Evolutionary conservation across 2,888 invertebrate genomes (phyloP).

Genomic region (Chymomyza amoena): DNA sequence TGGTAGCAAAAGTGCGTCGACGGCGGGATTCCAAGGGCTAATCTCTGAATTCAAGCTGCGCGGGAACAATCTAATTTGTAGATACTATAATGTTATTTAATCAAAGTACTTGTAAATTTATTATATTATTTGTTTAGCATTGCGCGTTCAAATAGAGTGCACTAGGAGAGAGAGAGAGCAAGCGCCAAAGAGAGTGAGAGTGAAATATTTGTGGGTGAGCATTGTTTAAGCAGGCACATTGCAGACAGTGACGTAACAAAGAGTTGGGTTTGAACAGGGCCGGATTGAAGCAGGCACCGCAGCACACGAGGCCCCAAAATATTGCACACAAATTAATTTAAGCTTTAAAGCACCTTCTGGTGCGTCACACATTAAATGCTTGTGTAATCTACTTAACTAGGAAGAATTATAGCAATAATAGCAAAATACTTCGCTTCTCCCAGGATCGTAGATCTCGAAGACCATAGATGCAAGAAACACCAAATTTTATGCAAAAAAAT

Average conservation of each 20-base stretch:
- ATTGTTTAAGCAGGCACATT: background rate
- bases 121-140: background rate
- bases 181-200: background rate
- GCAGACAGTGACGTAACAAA: slow-evolving; percentile 14
- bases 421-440: too few species aligned
- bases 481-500: too few species aligned
- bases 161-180: background rate
- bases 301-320: too few species aligned
- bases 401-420: too few species aligned
- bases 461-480: too few species aligned
- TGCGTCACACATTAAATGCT: too few species aligned
- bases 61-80: slow-evolving; percentile 38
- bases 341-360: too few species aligned
- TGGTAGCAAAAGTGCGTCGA: slow-evolving; percentile 14
- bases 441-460: too few species aligned
- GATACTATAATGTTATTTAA: background rate
- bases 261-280: background rate
- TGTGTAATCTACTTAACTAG: too few species aligned
- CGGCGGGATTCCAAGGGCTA: slow-evolving; percentile 43
- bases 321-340: too few species aligned
- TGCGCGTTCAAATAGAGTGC: background rate
- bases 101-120: background rate
- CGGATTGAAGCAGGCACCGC: too few species aligned
- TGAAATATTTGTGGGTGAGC: background rate
- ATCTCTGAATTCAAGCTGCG: slow-evolving; percentile 46